A percentile compares a stretch with the other conserved stretches of the same genome.
Conservation (phyloP, 2,113 vertebrate genomes). For the human (Homo sapiens) region GRCh38 chr2:136219501-136220000, state of each 20-base stretch:
- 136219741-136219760: not conserved
- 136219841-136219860: not conserved
- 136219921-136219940: not conserved
- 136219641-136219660: not conserved
- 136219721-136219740: not conserved
- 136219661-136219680: constrained; percentile 27
- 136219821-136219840: constrained; percentile 15
- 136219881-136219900: not conserved
- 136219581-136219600: not conserved
- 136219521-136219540: not conserved
- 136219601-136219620: not conserved
- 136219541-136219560: not conserved
- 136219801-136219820: not conserved
- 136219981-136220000: not conserved
- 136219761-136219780: not conserved
- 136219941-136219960: not conserved
- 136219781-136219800: not conserved
- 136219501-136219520: not conserved
- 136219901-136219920: not conserved
- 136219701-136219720: not conserved
- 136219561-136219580: not conserved
- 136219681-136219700: not conserved
- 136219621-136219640: not conserved
- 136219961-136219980: not conserved
- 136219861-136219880: not conserved